phyloP scores from a whole-genome alignment of 2,797 vertebrate species.

The Tadarida brasiliensis region DNA sequence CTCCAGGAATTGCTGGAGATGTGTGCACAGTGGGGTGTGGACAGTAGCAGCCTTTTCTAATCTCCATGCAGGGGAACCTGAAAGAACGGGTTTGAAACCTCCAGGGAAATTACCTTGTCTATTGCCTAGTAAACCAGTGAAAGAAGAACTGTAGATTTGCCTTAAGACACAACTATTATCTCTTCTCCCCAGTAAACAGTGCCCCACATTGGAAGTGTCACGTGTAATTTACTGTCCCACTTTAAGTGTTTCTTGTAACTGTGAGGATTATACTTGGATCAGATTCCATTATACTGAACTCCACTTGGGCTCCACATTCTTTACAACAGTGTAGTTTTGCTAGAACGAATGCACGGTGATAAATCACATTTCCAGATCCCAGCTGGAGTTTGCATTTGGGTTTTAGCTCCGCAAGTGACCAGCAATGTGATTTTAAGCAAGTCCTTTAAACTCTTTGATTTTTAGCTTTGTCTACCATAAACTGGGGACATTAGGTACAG shows the following conservation, averaged over 20 bases:
- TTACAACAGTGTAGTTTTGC: slow-evolving; percentile 57
- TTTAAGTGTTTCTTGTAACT: slow-evolving; percentile 67
- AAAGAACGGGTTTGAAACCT: neutral
- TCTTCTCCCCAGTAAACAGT: slow-evolving; percentile 36
- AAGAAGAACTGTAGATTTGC: neutral
- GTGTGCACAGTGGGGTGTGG: rapidly evolving
- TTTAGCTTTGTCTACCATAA: neutral
- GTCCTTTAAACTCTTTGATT: slow-evolving; percentile 36
- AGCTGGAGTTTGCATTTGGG: slow-evolving; percentile 42
- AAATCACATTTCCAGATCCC: slow-evolving; percentile 49
- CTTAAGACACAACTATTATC: neutral
- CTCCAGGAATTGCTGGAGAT: neutral
- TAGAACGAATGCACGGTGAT: slow-evolving; percentile 46
- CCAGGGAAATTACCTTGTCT: neutral
- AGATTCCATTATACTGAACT: slow-evolving; percentile 61
- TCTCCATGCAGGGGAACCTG: neutral
- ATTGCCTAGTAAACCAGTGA: slow-evolving; percentile 1
- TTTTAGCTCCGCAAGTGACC: slow-evolving; percentile 41
- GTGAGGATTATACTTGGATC: slow-evolving; percentile 47
- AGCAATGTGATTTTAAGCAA: slow-evolving; percentile 10
- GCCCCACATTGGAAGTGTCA: slow-evolving; percentile 46
- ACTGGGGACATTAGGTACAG: neutral
- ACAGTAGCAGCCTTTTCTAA: neutral
- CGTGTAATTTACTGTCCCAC: slow-evolving; percentile 53
- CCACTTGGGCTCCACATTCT: slow-evolving; percentile 51